phyloP scores from a whole-genome alignment of 2,113 vertebrate genomes.

The Microcebus tavaratra region DNA sequence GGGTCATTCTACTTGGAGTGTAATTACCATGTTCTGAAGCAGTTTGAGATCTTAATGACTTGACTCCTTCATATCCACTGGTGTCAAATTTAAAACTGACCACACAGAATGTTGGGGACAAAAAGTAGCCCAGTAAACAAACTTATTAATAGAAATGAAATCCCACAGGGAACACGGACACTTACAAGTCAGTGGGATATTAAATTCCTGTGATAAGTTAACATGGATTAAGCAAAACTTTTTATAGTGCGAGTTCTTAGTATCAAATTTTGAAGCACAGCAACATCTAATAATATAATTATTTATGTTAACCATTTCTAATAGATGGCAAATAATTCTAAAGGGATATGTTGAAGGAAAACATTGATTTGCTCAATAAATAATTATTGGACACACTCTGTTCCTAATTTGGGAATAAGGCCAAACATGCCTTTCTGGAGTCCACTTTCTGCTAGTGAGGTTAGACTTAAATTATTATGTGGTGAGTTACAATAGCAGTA shows the following conservation, averaged over 20 bases:
- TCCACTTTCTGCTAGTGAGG: background rate
- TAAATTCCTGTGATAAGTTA: slow-evolving; percentile 81
- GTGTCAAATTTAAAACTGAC: slow-evolving; percentile 76
- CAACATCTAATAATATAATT: slow-evolving; percentile 74
- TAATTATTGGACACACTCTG: background rate
- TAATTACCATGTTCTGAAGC: slow-evolving; percentile 55
- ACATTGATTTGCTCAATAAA: background rate
- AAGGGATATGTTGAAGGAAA: background rate
- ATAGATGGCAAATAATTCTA: slow-evolving; percentile 45
- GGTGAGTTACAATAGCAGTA: background rate
- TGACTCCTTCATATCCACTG: slow-evolving; percentile 57
- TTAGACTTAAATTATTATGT: background rate
- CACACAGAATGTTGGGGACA: slow-evolving; percentile 69
- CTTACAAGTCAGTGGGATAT: slow-evolving; percentile 70
- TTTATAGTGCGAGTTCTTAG: slow-evolving; percentile 73
- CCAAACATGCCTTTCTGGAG: background rate
- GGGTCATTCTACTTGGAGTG: background rate
- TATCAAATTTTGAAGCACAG: slow-evolving; percentile 79
- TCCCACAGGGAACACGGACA: slow-evolving; percentile 67
- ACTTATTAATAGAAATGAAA: slow-evolving; percentile 81
- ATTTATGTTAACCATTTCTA: slow-evolving; percentile 72
- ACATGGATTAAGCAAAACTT: slow-evolving; percentile 79
- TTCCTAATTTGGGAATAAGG: slow-evolving; percentile 14
- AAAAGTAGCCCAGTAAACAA: slow-evolving; percentile 79
- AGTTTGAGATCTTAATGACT: slow-evolving; percentile 66